A percentile compares a stretch with the other conserved stretches of the same genome.
phyloP scores from a whole-genome alignment of 2,113 vertebrate species.

The Agelaius phoeniceus region DNA sequence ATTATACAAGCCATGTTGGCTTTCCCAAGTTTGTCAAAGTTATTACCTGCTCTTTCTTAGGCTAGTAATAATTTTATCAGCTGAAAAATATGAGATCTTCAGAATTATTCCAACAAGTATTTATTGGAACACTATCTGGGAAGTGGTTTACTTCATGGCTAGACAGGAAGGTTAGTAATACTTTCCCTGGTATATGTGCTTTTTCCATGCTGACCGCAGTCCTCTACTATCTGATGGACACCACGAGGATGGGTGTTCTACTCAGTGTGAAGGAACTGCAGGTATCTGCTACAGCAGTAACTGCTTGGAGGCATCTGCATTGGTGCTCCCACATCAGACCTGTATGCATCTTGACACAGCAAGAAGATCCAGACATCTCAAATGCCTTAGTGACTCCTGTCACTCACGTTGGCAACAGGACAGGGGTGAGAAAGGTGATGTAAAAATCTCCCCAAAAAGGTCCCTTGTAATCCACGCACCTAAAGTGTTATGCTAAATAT shows the following conservation, averaged over 20 bases:
- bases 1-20: neutral
- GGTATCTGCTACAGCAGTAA: neutral
- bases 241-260: neutral
- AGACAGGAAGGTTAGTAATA: neutral
- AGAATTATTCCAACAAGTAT: neutral
- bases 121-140: neutral
- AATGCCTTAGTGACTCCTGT: neutral
- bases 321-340: neutral
- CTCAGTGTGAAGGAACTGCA: neutral
- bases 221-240: neutral
- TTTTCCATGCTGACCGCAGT: neutral
- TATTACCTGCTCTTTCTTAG: neutral
- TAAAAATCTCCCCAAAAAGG: neutral
- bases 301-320: neutral
- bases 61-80: neutral
- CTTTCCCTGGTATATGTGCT: neutral
- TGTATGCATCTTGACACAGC: neutral
- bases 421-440: neutral
- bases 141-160: neutral
- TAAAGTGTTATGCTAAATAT: neutral
- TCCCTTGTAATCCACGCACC: accelerated
- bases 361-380: neutral
- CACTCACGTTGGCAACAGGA: neutral
- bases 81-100: neutral
- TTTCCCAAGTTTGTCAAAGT: neutral